Base-by-base conservation (phyloP, 2,888 invertebrate species). In the Drosophila crucigera region DNA sequence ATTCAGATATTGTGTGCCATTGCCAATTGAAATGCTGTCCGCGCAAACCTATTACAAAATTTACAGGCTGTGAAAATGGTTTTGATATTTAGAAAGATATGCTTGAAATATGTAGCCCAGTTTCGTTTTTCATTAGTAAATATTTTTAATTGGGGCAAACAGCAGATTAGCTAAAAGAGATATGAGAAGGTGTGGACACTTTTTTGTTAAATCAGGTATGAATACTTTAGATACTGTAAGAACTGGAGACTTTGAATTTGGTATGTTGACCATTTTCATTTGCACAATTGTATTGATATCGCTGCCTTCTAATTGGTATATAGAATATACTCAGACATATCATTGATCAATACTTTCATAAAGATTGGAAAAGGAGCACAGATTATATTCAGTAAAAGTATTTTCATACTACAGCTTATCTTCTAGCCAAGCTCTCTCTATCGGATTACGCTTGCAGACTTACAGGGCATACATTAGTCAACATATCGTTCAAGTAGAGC, bases 21-120 rank as follows among this genome's bases (percentile, higher is more conserved):
- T 60, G 52, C 37, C 78, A 80, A 75, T 80, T 78, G 80, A 80
- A 75, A 80, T 81, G 72, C 67, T 77, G 78, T 76, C 67, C 62
- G 65, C 71, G 61, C 53, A 61, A 80, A 71, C 78, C 81, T 71
- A 77, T 81, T 78, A 58, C 16, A 77, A 72, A 77, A 81, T 77
- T 77, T 47, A 25, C 54, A 69, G 50, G 31, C 58, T 43, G 56
- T 60, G 65, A 64, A 73, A 72, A 64, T 43, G 56, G 28, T 30
- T 39, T 25, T 39, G 53, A 61, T 66, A 55, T 63, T 49, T 11
- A 14, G 37, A 11, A 28, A 47, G 73, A 50, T 64, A 31, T 22
- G 30, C 41, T 7, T n/a, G 37, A 55, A 41, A n/a, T 41, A 39
- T 37, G 19, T 22, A 7, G 9, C 19, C n/a, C 19, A 19, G 33